Base-by-base conservation (phyloP, 2,888 invertebrate genomes). In the Syrphus vitripennis region DNA sequence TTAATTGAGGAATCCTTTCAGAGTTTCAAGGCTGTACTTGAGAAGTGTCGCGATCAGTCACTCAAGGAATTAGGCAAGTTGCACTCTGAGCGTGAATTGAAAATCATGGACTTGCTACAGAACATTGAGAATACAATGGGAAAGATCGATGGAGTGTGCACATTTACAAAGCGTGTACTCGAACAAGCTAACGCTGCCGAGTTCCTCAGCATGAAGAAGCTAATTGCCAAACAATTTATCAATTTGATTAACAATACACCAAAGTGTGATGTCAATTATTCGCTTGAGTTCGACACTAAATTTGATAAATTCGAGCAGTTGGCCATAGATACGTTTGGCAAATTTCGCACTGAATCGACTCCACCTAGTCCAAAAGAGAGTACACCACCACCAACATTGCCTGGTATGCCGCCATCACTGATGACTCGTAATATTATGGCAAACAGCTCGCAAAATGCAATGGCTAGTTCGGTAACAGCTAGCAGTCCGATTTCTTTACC, bases 21-120 rank as follows among this genome's bases (percentile, higher is more conserved):
- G 90, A 95, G 95, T 90, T 97, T 96, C 90, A 96, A 96, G 91
- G 96, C 96, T 37, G 94, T 97, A 74, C 93, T 98, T 87, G 97
- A 98, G 89, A 95, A 95, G 89, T 95, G 96, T 88, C 95, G 96
- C 88, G 97, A 98, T 89, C 95, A 95, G 65, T 94, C 96, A 19
- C 92, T 97, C 24, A 94, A 95, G 88, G 95, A 96, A 90, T 93
- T 97, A 57, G 95, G 96, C 89, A 94, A 94, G 87, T 92, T 97
- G 87, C 98, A 98, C 91, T 96, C 96, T 81, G 95, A 96, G 90
- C 95, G 97, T 83, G 98, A 98, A 92, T 93, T 98, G 45, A 96
- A 96, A 91, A 96, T 98, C 40, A 98, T 98, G 97, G 97, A 98
- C 90, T 94, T 96, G 84, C 95, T 96, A 90, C 96, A 97, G 90